phyloP scores from a whole-genome alignment of 2,113 vertebrate species.

The Pseudopodoces humilis region DNA sequence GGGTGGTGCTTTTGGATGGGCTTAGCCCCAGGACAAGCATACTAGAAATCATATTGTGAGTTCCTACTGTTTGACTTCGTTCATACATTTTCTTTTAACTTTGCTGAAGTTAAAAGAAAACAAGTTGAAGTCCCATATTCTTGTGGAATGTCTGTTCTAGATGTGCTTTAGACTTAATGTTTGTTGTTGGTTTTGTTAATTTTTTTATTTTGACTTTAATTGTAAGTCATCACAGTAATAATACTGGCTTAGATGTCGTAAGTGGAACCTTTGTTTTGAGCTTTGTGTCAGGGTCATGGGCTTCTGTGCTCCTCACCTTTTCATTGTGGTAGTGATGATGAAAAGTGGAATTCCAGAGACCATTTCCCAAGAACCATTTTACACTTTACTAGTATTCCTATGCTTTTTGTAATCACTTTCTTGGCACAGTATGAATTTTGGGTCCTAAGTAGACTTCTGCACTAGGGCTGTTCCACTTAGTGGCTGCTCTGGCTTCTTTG shows the following conservation, averaged over 20 bases:
- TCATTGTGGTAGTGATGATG: neutral
- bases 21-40: neutral
- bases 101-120: neutral
- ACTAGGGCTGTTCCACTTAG: neutral
- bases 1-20: constrained; percentile 6
- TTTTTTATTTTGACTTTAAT: neutral
- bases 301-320: neutral
- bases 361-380: neutral
- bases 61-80: neutral
- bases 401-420: neutral
- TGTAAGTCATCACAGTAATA: neutral
- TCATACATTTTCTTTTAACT: neutral
- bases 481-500: neutral
- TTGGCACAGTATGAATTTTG: neutral
- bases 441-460: neutral
- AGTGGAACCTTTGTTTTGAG: neutral
- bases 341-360: neutral
- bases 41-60: neutral
- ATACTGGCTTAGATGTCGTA: neutral
- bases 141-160: constrained; percentile 4
- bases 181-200: neutral
- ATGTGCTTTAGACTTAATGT: neutral
- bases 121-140: neutral
- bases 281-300: neutral
- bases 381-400: neutral